phyloP scores from a whole-genome alignment of 2,113 vertebrate species.

The Macquaria australasica region DNA sequence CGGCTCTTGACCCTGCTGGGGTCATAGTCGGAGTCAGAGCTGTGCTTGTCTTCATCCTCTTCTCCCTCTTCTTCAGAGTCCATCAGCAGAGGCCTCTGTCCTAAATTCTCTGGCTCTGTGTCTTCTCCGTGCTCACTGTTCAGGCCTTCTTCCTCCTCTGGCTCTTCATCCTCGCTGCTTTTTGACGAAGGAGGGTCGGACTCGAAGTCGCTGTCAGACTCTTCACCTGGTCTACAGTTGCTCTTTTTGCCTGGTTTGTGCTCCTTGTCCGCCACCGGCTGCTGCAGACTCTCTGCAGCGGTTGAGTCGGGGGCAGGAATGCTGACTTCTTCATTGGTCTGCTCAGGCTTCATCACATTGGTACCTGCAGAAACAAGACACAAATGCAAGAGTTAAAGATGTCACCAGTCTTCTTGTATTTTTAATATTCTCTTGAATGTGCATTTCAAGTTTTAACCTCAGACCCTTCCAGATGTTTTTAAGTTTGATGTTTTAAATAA shows the following conservation, averaged over 20 bases:
- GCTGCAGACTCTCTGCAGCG: conserved; percentile 60
- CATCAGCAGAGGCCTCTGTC: conserved; percentile 96
- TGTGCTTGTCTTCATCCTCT: conserved; percentile 92
- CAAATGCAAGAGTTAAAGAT: neutral
- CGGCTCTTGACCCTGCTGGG: conserved; percentile 73
- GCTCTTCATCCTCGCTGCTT: conserved; percentile 93
- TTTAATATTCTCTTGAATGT: conserved; percentile 1
- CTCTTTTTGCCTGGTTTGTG: conserved; percentile 79
- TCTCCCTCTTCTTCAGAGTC: conserved; percentile 95
- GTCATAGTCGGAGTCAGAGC: conserved; percentile 92
- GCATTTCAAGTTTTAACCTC: neutral
- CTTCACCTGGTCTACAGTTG: conserved; percentile 79
- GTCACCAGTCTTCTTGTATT: neutral
- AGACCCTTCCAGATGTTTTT: conserved; percentile 1
- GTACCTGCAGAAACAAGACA: conserved; percentile 80
- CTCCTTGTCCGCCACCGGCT: conserved; percentile 75
- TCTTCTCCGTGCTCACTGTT: conserved; percentile 92
- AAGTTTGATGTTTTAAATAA: neutral
- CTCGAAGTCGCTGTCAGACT: conserved; percentile 97
- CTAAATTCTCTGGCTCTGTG: conserved; percentile 91
- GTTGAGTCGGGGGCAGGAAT: neutral
- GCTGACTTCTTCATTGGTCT: conserved; percentile 61
- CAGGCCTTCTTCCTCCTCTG: conserved; percentile 91
- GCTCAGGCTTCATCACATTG: conserved; percentile 65
- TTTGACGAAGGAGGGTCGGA: conserved; percentile 96